Percentiles rank a stretch among this genome's conserved stretches.
These are phyloP conservation scores for Pogonomyrmex barbatus DNA, from an alignment of 1,140 invertebrate species.

Conservation along the genomic window DNA sequence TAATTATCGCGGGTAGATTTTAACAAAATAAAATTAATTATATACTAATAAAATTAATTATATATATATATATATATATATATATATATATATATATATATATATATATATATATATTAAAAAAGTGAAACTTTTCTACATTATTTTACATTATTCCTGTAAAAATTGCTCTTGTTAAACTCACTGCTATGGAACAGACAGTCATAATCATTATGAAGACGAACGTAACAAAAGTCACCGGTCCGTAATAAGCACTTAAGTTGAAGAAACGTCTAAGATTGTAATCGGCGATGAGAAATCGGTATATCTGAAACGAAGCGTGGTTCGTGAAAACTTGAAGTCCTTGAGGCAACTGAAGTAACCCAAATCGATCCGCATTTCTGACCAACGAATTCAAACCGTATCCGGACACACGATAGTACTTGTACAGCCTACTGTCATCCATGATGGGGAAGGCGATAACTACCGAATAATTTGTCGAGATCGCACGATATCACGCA, in stretches of 20 bases:
- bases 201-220: slow-evolving; percentile 70
- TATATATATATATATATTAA: background rate
- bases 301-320: slow-evolving; percentile 75
- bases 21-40: background rate
- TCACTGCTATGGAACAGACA: slow-evolving; percentile 75
- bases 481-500: slow-evolving; percentile 53
- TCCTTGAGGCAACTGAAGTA: background rate
- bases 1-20: background rate
- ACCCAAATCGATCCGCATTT: slow-evolving; percentile 27
- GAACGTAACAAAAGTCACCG: slow-evolving; percentile 75
- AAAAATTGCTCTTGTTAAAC: slow-evolving; percentile 34
- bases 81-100: too few relatives aligned
- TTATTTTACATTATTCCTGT: background rate
- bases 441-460: slow-evolving; percentile 70
- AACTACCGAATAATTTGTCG: slow-evolving; percentile 65
- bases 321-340: slow-evolving; percentile 13
- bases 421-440: slow-evolving; percentile 66
- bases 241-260: slow-evolving; percentile 72
- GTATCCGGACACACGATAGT: slow-evolving; percentile 68
- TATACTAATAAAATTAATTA: background rate
- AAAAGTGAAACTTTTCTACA: background rate
- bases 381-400: slow-evolving; percentile 71
- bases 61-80: too few relatives aligned
- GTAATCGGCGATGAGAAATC: slow-evolving; percentile 74
- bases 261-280: slow-evolving; percentile 73